Evolutionary conservation across 2,888 invertebrate genomes (phyloP).

Genomic region (Coremacera marginata): DNA sequence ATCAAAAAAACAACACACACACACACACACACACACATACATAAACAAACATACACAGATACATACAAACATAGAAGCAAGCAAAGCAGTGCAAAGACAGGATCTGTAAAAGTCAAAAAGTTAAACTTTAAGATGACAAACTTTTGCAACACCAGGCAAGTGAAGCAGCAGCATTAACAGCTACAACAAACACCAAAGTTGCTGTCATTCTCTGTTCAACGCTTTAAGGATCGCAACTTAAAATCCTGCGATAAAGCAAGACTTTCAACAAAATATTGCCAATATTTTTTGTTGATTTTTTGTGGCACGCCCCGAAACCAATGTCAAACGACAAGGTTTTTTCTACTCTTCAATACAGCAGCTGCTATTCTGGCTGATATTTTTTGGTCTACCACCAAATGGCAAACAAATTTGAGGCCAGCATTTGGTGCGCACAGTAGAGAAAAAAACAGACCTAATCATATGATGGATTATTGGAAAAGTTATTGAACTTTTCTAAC

Average conservation of each 20-base stretch:
- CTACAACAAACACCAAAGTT: neutral
- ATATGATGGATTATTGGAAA: conserved; percentile 52
- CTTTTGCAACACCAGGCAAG: conserved; percentile 10
- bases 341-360: neutral
- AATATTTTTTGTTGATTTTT: neutral
- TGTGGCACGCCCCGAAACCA: neutral
- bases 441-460: conserved; percentile 36
- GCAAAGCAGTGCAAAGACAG: neutral
- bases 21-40: neutral
- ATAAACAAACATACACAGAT: conserved; percentile 5
- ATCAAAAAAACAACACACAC: neutral
- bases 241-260: conserved; percentile 2
- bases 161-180: conserved; percentile 2
- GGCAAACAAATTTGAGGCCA: conserved; percentile 17
- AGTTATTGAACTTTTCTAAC: conserved; percentile 44
- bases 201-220: conserved; percentile 7
- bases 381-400: neutral
- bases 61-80: conserved; percentile 10
- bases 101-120: conserved; percentile 27
- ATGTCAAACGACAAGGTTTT: neutral
- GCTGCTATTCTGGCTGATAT: too few relatives aligned
- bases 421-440: neutral
- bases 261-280: conserved; percentile 8
- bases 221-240: conserved; percentile 13
- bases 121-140: conserved; percentile 34